phyloP scores from a whole-genome alignment of 2,113 vertebrate genomes.

The Physeter macrocephalus region DNA sequence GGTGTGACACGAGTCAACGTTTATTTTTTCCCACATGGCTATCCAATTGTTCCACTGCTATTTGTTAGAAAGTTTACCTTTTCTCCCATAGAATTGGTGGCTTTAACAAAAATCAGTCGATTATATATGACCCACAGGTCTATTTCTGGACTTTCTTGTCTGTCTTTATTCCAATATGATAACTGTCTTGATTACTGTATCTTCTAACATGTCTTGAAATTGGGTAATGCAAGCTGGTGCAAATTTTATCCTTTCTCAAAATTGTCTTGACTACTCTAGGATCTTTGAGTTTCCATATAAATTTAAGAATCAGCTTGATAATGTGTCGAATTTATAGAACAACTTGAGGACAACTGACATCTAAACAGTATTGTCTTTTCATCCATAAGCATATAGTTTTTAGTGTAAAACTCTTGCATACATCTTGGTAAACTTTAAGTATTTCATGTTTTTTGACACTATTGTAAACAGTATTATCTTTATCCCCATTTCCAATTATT shows the following conservation, averaged over 20 bases:
- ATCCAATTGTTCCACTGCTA: neutral
- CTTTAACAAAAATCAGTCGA: neutral
- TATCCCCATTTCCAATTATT: neutral
- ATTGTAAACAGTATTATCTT: neutral
- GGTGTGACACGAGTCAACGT: neutral
- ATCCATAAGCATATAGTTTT: neutral
- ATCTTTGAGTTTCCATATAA: neutral
- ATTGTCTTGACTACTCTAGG: neutral
- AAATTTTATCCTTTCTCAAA: neutral
- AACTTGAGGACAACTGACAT: neutral
- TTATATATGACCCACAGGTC: neutral
- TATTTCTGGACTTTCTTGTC: neutral
- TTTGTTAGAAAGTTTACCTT: neutral
- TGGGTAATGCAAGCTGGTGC: neutral
- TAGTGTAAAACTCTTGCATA: neutral
- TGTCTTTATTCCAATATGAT: neutral
- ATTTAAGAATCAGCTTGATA: neutral
- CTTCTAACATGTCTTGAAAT: neutral
- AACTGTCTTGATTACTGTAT: neutral
- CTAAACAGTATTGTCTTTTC: neutral
- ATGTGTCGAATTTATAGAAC: neutral
- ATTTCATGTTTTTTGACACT: neutral
- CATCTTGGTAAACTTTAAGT: neutral
- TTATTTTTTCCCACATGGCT: neutral
- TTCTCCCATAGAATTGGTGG: neutral